Conservation (phyloP, 2,113 vertebrate species). For the Euleptes europaea region DNA sequence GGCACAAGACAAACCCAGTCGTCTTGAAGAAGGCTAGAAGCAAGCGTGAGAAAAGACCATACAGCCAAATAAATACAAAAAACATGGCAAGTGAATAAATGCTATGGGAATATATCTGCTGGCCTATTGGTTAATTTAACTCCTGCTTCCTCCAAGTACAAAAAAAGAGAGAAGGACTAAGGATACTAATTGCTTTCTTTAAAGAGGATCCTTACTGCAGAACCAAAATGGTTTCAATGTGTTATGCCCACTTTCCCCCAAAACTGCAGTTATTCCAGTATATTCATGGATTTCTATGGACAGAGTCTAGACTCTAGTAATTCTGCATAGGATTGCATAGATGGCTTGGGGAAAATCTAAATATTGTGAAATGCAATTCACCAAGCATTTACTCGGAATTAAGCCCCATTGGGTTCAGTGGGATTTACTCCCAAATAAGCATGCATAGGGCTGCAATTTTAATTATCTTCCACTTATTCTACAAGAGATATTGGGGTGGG, state of each 20-base stretch:
- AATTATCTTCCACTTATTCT: neutral
- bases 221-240: neutral
- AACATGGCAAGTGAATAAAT: neutral
- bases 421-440: too few relatives aligned
- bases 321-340: too few relatives aligned
- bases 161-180: neutral
- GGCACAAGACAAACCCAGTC: constrained; percentile 94
- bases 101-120: neutral
- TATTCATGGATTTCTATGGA: too few relatives aligned
- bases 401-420: too few relatives aligned
- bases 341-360: neutral
- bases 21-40: constrained; percentile 89
- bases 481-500: neutral
- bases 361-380: neutral
- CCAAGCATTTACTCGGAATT: too few relatives aligned
- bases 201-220: neutral
- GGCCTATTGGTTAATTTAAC: neutral
- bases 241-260: neutral
- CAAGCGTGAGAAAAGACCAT: constrained; percentile 28
- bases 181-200: neutral
- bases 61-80: neutral
- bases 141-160: neutral
- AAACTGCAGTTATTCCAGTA: too few relatives aligned
- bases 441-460: neutral
- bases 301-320: too few relatives aligned